Percentiles rank a stretch among this genome's conserved stretches.
Conservation (phyloP, 1,140 invertebrate species). For the Spodoptera litura region DNA sequence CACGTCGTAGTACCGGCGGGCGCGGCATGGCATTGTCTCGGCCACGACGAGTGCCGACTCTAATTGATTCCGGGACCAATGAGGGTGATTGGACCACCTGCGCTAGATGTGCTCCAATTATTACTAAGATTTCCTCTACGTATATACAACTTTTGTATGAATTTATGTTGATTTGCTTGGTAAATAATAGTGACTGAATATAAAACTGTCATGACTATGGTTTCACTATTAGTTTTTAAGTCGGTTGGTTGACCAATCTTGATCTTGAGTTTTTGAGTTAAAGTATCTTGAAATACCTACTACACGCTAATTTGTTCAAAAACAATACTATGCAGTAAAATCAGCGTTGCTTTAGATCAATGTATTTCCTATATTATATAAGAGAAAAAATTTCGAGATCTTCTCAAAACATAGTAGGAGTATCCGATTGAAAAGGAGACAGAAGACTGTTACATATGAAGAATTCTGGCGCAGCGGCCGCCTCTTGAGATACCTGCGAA, state of each 20-base stretch:
- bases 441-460: constrained; percentile 35
- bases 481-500: not conserved
- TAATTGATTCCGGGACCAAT: constrained; percentile 53
- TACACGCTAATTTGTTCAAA: too few relatives aligned
- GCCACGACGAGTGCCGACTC: constrained; percentile 47
- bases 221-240: too few relatives aligned
- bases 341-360: too few relatives aligned
- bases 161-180: constrained; percentile 3
- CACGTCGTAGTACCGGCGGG: constrained; percentile 4
- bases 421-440: constrained; percentile 31
- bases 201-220: too few relatives aligned
- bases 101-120: constrained; percentile 37
- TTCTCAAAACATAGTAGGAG: constrained; percentile 9
- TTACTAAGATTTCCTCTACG: constrained; percentile 20
- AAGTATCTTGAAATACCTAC: too few relatives aligned
- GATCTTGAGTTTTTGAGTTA: too few relatives aligned
- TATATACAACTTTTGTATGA: not conserved
- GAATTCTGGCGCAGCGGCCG: not conserved
- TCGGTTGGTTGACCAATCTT: too few relatives aligned
- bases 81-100: constrained; percentile 40
- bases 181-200: too few relatives aligned
- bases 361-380: too few relatives aligned
- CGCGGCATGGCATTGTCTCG: constrained; percentile 49
- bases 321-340: too few relatives aligned
- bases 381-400: not conserved